phyloP scores from a whole-genome alignment of 2,888 invertebrate genomes.

The Heliconius erato region DNA sequence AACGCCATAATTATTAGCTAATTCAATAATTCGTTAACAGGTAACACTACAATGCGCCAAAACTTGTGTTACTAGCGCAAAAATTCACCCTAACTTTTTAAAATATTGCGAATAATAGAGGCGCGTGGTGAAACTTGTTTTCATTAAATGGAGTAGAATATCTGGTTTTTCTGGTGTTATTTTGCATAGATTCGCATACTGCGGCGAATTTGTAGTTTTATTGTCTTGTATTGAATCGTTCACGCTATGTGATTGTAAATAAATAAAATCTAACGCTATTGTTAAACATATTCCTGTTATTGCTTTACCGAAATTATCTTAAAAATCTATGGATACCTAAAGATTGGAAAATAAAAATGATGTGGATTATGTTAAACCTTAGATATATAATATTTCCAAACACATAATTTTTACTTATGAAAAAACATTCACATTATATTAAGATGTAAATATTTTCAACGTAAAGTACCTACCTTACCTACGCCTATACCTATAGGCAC shows the following conservation, averaged over 20 bases:
- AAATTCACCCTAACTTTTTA: slow-evolving; percentile 54
- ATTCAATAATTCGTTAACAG: slow-evolving; percentile 80
- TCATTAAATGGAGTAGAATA: slow-evolving; percentile 70
- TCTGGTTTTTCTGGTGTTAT: slow-evolving; percentile 70
- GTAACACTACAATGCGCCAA: slow-evolving; percentile 77
- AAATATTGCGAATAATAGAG: slow-evolving; percentile 73
- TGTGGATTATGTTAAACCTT: too few relatives aligned
- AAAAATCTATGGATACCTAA: background rate
- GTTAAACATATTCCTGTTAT: background rate
- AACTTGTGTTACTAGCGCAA: slow-evolving; percentile 63
- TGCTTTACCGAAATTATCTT: background rate
- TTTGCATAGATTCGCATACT: slow-evolving; percentile 69
- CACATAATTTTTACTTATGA: too few relatives aligned
- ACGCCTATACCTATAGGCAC: too few relatives aligned
- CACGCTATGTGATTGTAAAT: slow-evolving; percentile 68
- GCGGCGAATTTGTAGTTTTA: slow-evolving; percentile 67
- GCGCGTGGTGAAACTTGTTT: slow-evolving; percentile 79
- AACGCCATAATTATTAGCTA: slow-evolving; percentile 74
- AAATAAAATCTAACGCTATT: slow-evolving; percentile 52
- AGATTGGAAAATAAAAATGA: background rate
- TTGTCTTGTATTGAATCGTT: slow-evolving; percentile 69
- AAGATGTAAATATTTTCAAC: too few relatives aligned
- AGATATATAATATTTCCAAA: too few relatives aligned
- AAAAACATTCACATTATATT: too few relatives aligned
- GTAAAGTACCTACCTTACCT: too few relatives aligned